Conservation (phyloP, 2,888 invertebrate genomes). For the Tortrix viridana region DNA sequence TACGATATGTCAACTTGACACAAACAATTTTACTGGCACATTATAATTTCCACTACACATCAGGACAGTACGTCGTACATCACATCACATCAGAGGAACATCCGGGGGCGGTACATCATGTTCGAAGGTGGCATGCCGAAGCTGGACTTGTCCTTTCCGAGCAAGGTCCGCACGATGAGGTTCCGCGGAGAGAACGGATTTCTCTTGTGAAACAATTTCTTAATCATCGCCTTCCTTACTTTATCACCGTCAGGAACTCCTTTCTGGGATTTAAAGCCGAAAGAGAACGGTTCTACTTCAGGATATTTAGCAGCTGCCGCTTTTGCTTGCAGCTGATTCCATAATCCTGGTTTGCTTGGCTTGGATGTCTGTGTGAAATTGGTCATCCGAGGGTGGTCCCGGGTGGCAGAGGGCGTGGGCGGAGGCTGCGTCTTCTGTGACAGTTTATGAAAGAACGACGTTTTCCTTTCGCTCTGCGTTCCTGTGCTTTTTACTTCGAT, state of each 20-base stretch:
- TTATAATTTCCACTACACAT: slow-evolving; percentile 12
- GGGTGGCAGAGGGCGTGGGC: slow-evolving; percentile 34
- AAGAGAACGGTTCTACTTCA: slow-evolving; percentile 46
- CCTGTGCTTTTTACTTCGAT: slow-evolving; percentile 75
- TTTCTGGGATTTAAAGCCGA: slow-evolving; percentile 61
- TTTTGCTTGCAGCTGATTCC: slow-evolving; percentile 60
- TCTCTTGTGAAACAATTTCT: slow-evolving; percentile 68
- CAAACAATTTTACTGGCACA: slow-evolving; percentile 24
- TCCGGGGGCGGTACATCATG: slow-evolving; percentile 54
- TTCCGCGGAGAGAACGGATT: slow-evolving; percentile 75
- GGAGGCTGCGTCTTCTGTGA: slow-evolving; percentile 54
- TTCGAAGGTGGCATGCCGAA: slow-evolving; percentile 55
- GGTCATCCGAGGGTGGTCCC: slow-evolving; percentile 45
- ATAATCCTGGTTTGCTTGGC: slow-evolving; percentile 49
- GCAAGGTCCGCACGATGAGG: slow-evolving; percentile 63
- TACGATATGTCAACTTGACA: slow-evolving; percentile 11
- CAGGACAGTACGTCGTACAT: background rate
- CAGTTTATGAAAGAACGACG: slow-evolving; percentile 65
- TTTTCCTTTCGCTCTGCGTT: slow-evolving; percentile 71
- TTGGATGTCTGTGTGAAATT: slow-evolving; percentile 51
- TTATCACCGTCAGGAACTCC: slow-evolving; percentile 65
- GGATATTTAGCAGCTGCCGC: slow-evolving; percentile 38
- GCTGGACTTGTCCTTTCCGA: slow-evolving; percentile 68
- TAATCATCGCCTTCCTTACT: slow-evolving; percentile 65
- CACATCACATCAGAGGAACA: slow-evolving; percentile 56